These are phyloP conservation scores for Ammodytes marinus DNA, from an alignment of 2,113 vertebrate genomes.

Conservation along the genomic window DNA sequence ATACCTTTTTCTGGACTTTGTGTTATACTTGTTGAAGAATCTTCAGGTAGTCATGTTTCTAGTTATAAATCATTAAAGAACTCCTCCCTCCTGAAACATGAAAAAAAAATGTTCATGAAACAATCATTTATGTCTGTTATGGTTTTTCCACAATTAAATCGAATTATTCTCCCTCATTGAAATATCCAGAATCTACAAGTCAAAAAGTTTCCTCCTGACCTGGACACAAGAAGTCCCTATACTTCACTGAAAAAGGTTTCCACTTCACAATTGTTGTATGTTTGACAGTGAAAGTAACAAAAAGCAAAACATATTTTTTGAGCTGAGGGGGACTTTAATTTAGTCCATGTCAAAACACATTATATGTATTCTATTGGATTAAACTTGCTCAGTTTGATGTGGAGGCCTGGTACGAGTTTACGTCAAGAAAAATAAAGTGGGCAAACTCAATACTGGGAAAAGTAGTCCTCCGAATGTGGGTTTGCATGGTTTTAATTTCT, in stretches of 20 bases:
- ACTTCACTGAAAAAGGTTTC: background rate
- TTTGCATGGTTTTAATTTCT: background rate
- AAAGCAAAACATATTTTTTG: background rate
- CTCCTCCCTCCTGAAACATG: background rate
- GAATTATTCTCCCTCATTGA: background rate
- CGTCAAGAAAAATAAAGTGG: background rate
- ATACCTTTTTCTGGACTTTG: background rate
- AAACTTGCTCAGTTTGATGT: background rate
- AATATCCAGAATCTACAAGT: background rate
- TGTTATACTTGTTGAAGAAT: background rate
- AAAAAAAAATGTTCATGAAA: background rate
- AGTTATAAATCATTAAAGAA: background rate
- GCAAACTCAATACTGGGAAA: conserved; percentile 6
- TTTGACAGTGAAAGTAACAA: background rate
- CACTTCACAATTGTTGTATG: background rate
- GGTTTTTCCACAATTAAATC: background rate
- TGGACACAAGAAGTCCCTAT: background rate
- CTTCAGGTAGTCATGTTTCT: background rate
- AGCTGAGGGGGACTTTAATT: background rate
- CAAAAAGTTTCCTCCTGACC: too few species aligned
- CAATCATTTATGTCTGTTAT: background rate
- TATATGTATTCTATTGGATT: background rate
- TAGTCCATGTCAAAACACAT: background rate
- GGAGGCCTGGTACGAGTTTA: background rate
- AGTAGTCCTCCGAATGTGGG: background rate